Base-by-base conservation (phyloP, 2,888 invertebrate genomes). In the Acanthosepion esculentum region DNA sequence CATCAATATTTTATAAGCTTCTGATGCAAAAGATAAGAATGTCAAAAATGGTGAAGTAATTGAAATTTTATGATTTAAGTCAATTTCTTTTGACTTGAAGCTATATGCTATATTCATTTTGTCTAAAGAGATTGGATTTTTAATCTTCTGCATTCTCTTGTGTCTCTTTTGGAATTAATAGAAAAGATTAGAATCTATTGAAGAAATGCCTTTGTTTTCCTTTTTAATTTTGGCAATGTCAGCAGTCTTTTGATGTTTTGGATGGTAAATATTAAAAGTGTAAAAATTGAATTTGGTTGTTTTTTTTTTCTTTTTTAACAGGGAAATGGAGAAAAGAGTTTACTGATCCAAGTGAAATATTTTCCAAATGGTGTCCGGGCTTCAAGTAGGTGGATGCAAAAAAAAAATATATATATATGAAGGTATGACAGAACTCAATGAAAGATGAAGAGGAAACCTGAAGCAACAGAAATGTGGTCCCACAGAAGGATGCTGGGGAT, bases 61-160 rank as follows among this genome's bases (percentile, higher is more conserved):
- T 78, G 78, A 33, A 78, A 78, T n/a, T 78, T 78, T 78, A 33
- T 78, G 78, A 78, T 78, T 78, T 78, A 78, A 78, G 78, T n/a
- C 78, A 78, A 78, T 33, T 78, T 78, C n/a, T n/a, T 78, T 33
- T 78, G 20, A 78, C 78, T 15, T 78, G 78, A 78, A 78, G 78
- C 78, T 12, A 33, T n/a, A 12, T 78, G n/a, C 78, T 78, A 33
- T 78, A 78, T 78, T 78, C 33, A n/a, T 78, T 78, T 78, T 33
- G n/a, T 78, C n/a, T 33, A 78, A 2, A 33, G 78, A 78, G 78
- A 78, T 78, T 78, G 78, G n/a, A 78, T 33, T 78, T 41, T 78
- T n/a, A 78, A 78, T 78, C 33, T 78, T 78, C n/a, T n/a, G 78
- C 8, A 12, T n/a, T n/a, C 18, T 78, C n/a, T 33, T 33, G n/a